Percentiles rank a stretch among this genome's conserved stretches.
Evolutionary conservation across 2,797 vertebrate species (phyloP).

Genomic region (Notoglanidium macrostoma): DNA sequence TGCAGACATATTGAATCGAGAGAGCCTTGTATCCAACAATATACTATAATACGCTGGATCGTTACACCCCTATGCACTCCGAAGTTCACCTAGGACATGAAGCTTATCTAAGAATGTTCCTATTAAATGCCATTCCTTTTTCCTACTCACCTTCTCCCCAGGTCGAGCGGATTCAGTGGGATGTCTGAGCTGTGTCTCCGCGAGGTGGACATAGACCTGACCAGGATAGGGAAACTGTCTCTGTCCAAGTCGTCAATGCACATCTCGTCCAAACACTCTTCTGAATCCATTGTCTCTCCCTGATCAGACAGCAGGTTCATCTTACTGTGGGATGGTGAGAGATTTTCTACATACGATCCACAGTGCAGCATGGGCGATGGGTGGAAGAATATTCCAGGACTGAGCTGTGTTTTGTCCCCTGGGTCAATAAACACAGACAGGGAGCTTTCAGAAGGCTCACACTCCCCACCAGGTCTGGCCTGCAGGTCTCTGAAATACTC

Average conservation of each 20-base stretch:
- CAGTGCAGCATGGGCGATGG: neutral
- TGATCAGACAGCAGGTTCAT: conserved; percentile 43
- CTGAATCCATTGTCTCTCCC: conserved; percentile 32
- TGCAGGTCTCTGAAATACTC: conserved; percentile 86
- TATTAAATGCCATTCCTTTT: neutral
- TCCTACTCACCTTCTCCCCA: conserved; percentile 78
- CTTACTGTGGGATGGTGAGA: conserved; percentile 9
- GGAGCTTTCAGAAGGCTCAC: conserved; percentile 1
- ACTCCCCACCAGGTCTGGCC: conserved; percentile 31
- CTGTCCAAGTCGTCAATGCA: conserved; percentile 56
- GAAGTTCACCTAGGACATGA: neutral
- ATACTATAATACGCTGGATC: neutral
- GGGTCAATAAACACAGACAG: conserved; percentile 16
- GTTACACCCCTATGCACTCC: neutral
- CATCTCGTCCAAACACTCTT: conserved; percentile 51
- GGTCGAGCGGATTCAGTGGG: conserved; percentile 77
- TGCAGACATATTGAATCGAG: neutral
- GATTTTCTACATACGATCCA: conserved; percentile 30
- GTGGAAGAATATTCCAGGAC: neutral
- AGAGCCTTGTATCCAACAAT: neutral
- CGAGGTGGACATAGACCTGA: conserved; percentile 80
- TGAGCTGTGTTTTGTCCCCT: neutral
- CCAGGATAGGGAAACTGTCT: conserved; percentile 77
- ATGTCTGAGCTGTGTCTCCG: conserved; percentile 88
- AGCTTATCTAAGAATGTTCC: neutral